Evolutionary conservation across 2,888 invertebrate genomes (phyloP).

Genomic region (Conops quadrifasciatus): DNA sequence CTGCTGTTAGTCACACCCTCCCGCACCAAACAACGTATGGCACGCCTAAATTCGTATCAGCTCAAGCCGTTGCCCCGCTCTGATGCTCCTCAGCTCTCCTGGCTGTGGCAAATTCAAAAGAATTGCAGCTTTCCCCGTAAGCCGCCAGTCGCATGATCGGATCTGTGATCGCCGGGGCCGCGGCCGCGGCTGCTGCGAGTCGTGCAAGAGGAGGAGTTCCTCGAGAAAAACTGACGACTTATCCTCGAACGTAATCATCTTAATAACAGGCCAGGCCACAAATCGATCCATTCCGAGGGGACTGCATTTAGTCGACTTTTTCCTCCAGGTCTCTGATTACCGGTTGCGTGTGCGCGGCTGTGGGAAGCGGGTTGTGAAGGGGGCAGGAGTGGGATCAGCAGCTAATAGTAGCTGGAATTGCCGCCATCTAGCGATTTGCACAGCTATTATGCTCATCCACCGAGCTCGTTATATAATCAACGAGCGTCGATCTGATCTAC

Average conservation of each 20-base stretch:
- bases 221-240: conserved; percentile 42
- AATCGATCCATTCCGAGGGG: not conserved
- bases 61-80: not conserved
- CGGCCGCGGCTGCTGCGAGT: not conserved
- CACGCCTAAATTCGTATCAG: conserved; percentile 7
- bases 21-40: conserved; percentile 17
- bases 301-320: not conserved
- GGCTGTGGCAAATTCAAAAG: not conserved
- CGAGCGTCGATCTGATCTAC: conserved; percentile 14
- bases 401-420: conserved; percentile 14
- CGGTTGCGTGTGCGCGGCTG: conserved; percentile 10
- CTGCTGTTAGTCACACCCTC: conserved; percentile 25
- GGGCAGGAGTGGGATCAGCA: not conserved
- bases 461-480: conserved; percentile 19
- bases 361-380: not conserved
- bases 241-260: conserved; percentile 53
- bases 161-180: not conserved
- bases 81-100: too few species aligned
- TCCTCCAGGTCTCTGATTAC: conserved; percentile 18
- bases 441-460: conserved; percentile 32
- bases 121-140: not conserved
- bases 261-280: conserved; percentile 50
- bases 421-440: conserved; percentile 34
- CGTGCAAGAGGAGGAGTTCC: conserved; percentile 37
- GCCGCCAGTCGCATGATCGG: conserved; percentile 12